Conservation (phyloP, 2,797 vertebrate species). For the Myotis findleyi region DNA sequence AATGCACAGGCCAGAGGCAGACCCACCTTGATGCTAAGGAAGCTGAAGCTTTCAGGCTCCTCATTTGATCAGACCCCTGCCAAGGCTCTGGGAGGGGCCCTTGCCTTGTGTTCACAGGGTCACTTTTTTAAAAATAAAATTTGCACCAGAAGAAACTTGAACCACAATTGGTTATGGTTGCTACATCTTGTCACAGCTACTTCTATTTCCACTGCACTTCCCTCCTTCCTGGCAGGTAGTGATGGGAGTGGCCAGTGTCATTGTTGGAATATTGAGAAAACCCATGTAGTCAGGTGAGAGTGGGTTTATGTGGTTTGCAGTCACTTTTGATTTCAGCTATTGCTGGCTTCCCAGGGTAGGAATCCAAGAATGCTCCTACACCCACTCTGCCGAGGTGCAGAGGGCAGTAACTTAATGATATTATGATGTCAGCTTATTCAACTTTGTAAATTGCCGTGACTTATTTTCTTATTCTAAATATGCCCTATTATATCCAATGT, state of each 20-base stretch:
- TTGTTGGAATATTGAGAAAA: neutral
- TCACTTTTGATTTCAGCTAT: neutral
- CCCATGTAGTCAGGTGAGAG: neutral
- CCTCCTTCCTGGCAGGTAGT: neutral
- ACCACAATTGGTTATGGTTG: neutral
- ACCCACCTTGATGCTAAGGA: neutral
- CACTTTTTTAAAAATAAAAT: neutral
- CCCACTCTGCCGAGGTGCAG: neutral
- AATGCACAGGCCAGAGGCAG: neutral
- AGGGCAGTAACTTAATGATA: neutral
- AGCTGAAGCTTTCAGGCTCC: neutral
- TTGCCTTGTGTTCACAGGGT: neutral
- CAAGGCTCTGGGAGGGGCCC: no score
- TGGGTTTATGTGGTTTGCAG: neutral
- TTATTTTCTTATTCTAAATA: slow-evolving; percentile 34
- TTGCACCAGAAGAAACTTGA: neutral
- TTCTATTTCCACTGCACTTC: neutral
- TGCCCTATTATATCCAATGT: neutral
- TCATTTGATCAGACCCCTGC: neutral
- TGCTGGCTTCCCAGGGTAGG: neutral
- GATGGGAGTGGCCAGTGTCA: neutral
- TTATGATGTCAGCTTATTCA: neutral
- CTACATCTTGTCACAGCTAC: neutral
- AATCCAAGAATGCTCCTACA: neutral
- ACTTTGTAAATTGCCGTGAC: neutral